Evolutionary conservation across 2,888 invertebrate genomes (phyloP).

Genomic region (Lepas anatifera): DNA sequence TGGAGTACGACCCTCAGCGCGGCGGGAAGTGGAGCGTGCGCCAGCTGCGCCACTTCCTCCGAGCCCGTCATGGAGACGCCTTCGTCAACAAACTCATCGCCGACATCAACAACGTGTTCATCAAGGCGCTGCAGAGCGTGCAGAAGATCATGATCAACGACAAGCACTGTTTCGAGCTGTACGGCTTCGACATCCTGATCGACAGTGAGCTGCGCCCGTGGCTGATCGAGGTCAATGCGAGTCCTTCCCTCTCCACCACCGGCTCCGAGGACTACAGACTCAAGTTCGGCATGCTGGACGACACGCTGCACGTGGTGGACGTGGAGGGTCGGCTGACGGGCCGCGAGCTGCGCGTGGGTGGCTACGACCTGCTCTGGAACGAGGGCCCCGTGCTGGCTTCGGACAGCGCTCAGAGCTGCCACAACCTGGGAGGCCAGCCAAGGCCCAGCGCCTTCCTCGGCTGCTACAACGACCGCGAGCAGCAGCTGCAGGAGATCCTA

Average conservation of each 20-base stretch:
- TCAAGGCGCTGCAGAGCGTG: slow-evolving; percentile 43
- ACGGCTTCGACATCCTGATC: slow-evolving; percentile 75
- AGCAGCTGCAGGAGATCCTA: slow-evolving; percentile 20
- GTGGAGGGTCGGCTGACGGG: slow-evolving; percentile 43
- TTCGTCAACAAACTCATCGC: slow-evolving; percentile 39
- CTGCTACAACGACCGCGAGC: slow-evolving; percentile 26
- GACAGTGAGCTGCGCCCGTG: slow-evolving; percentile 73
- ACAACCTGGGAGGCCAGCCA: slow-evolving; percentile 14
- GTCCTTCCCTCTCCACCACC: slow-evolving; percentile 59
- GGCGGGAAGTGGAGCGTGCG: slow-evolving; percentile 47
- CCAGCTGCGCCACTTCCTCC: slow-evolving; percentile 42
- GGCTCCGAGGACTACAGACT: slow-evolving; percentile 45
- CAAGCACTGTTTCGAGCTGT: slow-evolving; percentile 67
- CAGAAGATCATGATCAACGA: slow-evolving; percentile 42
- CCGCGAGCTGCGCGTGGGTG: slow-evolving; percentile 44
- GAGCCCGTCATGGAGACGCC: slow-evolving; percentile 41
- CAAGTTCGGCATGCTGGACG: slow-evolving; percentile 45
- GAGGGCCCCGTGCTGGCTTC: slow-evolving; percentile 39
- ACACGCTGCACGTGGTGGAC: slow-evolving; percentile 46
- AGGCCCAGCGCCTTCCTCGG: slow-evolving; percentile 26
- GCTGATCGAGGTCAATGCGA: slow-evolving; percentile 76
- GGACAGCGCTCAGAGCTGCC: not conserved
- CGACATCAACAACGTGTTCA: slow-evolving; percentile 42
- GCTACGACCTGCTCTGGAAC: slow-evolving; percentile 46
- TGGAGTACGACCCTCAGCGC: slow-evolving; percentile 39